Percentiles rank a stretch among this genome's conserved stretches.
Conservation (phyloP, 2,888 invertebrate species). For the Agrotis ipsilon region DNA sequence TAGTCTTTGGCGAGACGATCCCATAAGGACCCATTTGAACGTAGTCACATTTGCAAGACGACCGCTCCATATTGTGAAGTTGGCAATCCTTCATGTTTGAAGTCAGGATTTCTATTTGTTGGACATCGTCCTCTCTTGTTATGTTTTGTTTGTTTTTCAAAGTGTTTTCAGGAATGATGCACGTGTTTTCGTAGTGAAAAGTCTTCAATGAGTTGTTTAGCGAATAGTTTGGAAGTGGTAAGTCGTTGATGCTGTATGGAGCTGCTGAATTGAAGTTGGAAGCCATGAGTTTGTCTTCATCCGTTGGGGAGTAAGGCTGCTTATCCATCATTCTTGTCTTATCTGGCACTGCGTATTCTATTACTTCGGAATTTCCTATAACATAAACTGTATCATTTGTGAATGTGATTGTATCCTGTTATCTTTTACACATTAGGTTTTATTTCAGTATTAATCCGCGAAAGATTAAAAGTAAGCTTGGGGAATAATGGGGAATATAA, state of each 20-base stretch:
- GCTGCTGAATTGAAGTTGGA: conserved; percentile 83
- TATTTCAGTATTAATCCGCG: no score
- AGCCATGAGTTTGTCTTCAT: conserved; percentile 88
- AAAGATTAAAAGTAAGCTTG: no score
- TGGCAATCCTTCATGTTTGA: conserved; percentile 88
- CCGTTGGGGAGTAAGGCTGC: conserved; percentile 88
- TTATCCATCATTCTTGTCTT: conserved; percentile 87
- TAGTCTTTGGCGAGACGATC: conserved; percentile 83
- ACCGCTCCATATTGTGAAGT: conserved; percentile 84
- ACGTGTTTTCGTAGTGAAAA: conserved; percentile 88
- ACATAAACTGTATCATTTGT: conserved; percentile 69
- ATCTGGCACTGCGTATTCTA: conserved; percentile 90
- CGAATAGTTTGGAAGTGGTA: conserved; percentile 92
- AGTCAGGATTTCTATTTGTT: conserved; percentile 87
- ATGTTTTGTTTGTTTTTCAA: conserved; percentile 86
- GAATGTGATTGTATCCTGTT: conserved; percentile 16
- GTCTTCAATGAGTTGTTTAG: conserved; percentile 90
- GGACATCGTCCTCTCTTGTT: conserved; percentile 86
- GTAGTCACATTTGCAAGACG: conserved; percentile 87
- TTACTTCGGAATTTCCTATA: conserved; percentile 85
- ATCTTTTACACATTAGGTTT: no score
- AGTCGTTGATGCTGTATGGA: conserved; percentile 84
- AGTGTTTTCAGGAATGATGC: conserved; percentile 87
- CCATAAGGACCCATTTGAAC: conserved; percentile 88
- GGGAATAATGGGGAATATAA: no score